Conservation (phyloP, 2,888 invertebrate genomes). For the Agonopterix subpropinquella region DNA sequence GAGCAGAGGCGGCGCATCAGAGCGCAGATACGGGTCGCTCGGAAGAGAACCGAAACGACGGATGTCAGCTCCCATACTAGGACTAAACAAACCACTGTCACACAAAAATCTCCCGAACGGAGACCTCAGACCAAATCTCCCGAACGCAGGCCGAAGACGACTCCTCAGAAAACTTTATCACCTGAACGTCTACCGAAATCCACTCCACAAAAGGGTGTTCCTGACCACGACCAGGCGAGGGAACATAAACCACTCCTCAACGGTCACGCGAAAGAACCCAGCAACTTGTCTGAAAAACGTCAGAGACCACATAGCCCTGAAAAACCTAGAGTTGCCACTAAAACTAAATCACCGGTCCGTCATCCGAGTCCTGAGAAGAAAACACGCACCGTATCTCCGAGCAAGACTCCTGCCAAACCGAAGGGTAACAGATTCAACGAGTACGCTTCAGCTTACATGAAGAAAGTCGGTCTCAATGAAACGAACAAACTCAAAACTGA, state of each 20-base stretch:
- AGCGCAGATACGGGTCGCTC: conserved; percentile 84
- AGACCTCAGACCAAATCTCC: conserved; percentile 27
- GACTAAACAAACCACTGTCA: conserved; percentile 31
- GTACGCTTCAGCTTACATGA: conserved; percentile 69
- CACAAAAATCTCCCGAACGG: conserved; percentile 26
- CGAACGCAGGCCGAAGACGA: conserved; percentile 30
- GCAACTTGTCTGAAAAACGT: conserved; percentile 26
- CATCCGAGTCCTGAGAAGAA: conserved; percentile 60
- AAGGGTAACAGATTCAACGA: conserved; percentile 62
- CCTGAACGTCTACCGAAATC: conserved; percentile 35
- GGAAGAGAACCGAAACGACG: conserved; percentile 71
- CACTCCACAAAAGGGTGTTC: conserved; percentile 20
- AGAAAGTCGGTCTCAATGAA: conserved; percentile 59
- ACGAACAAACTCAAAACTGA: conserved; percentile 44
- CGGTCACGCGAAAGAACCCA: conserved; percentile 38
- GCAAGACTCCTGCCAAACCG: conserved; percentile 43
- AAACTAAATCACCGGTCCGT: conserved; percentile 42
- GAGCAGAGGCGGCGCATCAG: conserved; percentile 86
- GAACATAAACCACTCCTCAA: conserved; percentile 32
- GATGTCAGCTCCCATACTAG: conserved; percentile 32
- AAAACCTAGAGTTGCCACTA: conserved; percentile 34
- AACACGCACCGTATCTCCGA: conserved; percentile 49
- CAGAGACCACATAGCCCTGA: conserved; percentile 46
- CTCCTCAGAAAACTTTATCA: conserved; percentile 30
- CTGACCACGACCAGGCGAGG: conserved; percentile 20